Conservation (phyloP, 1,140 invertebrate species). For the Teleopsis dalmanni region DNA sequence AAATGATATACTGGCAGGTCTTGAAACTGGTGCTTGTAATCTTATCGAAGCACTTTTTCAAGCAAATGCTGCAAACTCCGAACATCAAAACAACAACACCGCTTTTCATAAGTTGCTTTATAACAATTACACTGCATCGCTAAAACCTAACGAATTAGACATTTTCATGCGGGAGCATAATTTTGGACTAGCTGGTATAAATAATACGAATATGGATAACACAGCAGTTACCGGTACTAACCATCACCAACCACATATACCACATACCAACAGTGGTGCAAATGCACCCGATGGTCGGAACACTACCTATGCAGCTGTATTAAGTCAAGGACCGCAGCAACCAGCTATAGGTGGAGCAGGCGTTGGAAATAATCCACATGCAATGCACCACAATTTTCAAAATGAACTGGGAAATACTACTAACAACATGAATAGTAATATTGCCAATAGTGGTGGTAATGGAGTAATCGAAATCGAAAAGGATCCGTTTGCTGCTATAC, state of each 20-base stretch:
- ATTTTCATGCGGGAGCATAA: constrained; percentile 23
- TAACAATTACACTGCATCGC: constrained; percentile 26
- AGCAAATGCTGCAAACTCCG: constrained; percentile 23
- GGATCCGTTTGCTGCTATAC: constrained; percentile 43
- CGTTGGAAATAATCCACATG: constrained; percentile 5
- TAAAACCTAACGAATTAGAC: constrained; percentile 26
- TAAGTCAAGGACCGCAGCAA: constrained; percentile 39
- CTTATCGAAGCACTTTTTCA: constrained; percentile 36
- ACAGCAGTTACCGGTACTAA: constrained; percentile 28
- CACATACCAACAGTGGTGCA: constrained; percentile 13
- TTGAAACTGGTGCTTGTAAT: constrained; percentile 24
- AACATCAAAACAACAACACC: constrained; percentile 21
- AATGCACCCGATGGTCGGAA: constrained; percentile 15
- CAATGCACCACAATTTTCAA: constrained; percentile 11
- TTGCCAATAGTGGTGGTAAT: constrained; percentile 3
- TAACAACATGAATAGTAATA: background rate
- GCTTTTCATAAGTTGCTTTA: constrained; percentile 25
- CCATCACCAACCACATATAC: constrained; percentile 18
- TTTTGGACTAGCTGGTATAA: background rate
- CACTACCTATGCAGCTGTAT: constrained; percentile 46
- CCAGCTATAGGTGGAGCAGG: constrained; percentile 13
- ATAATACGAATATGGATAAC: constrained; percentile 2
- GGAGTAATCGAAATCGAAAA: constrained; percentile 19
- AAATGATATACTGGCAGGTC: constrained; percentile 16
- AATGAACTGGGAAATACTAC: constrained; percentile 7